phyloP scores from a whole-genome alignment of 2,888 invertebrate species.

The Masnerella sp. region DNA sequence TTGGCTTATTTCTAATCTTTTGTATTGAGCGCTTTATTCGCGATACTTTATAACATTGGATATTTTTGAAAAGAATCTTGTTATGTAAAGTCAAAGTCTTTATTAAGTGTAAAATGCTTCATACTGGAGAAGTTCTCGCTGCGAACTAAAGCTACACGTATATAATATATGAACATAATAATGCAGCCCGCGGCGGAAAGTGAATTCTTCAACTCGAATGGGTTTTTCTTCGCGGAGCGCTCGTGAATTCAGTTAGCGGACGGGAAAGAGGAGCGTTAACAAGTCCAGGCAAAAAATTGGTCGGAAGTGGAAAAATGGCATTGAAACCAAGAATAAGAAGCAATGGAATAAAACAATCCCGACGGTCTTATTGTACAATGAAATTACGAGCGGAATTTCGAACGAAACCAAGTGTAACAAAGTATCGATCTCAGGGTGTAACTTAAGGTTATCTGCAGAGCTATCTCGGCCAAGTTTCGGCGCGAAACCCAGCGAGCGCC shows the following conservation, averaged over 20 bases:
- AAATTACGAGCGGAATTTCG: slow-evolving; percentile 44
- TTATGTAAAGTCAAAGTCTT: slow-evolving; percentile 13
- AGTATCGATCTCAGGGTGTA: slow-evolving; percentile 47
- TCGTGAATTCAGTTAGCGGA: slow-evolving; percentile 46
- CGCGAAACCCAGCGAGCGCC: slow-evolving; percentile 31
- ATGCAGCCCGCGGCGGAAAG: slow-evolving; percentile 34
- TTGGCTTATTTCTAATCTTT: too few species aligned
- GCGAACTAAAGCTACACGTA: slow-evolving; percentile 19
- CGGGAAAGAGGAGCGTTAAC: slow-evolving; percentile 40
- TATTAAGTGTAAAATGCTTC: slow-evolving; percentile 15
- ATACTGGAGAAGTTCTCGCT: slow-evolving; percentile 12
- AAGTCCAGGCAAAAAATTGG: slow-evolving; percentile 40
- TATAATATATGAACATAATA: slow-evolving; percentile 48
- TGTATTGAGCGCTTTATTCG: too few species aligned
- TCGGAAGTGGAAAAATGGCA: slow-evolving; percentile 33
- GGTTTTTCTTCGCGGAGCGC: slow-evolving; percentile 22
- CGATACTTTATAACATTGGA: too few species aligned
- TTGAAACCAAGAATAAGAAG: slow-evolving; percentile 37
- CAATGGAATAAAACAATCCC: slow-evolving; percentile 34
- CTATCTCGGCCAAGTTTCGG: slow-evolving; percentile 39
- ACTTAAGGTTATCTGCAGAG: slow-evolving; percentile 38
- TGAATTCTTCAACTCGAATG: slow-evolving; percentile 43
- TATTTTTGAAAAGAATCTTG: too few species aligned
- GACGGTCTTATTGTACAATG: slow-evolving; percentile 37
- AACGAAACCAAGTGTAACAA: slow-evolving; percentile 45